A percentile compares a stretch with the other conserved stretches of the same genome.
These are phyloP conservation scores for Micrasema minimum DNA, from an alignment of 1,140 invertebrate species.

Conservation along the genomic window DNA sequence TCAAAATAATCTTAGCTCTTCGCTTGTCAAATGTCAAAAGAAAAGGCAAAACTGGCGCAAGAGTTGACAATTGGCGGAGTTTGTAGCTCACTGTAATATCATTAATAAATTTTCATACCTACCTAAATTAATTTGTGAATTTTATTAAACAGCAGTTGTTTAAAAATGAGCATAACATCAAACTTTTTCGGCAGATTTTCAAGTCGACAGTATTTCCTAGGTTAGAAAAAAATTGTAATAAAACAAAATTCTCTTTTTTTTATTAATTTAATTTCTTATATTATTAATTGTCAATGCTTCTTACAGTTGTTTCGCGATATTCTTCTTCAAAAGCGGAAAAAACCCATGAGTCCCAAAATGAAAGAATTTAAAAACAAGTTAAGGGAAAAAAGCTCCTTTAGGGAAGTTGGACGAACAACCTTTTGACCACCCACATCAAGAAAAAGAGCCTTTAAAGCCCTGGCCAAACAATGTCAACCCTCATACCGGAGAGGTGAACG, in stretches of 20 bases:
- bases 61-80: too few relatives aligned
- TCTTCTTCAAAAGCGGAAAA: conserved; percentile 31
- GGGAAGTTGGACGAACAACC: conserved; percentile 69
- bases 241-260: too few relatives aligned
- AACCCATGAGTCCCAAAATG: conserved; percentile 50
- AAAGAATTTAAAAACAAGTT: conserved; percentile 49
- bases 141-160: too few relatives aligned
- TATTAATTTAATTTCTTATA: too few relatives aligned
- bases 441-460: conserved; percentile 85
- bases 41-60: too few relatives aligned
- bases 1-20: too few relatives aligned
- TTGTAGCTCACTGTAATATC: too few relatives aligned
- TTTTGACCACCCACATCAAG: conserved; percentile 77
- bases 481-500: conserved; percentile 92
- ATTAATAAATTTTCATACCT: too few relatives aligned
- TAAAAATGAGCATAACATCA: not conserved
- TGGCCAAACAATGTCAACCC: conserved; percentile 93
- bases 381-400: conserved; percentile 70
- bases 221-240: too few relatives aligned
- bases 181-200: not conserved
- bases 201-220: not conserved
- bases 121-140: too few relatives aligned
- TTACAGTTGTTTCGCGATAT: conserved; percentile 12
- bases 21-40: too few relatives aligned
- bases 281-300: too few relatives aligned